phyloP scores from a whole-genome alignment of 2,113 vertebrate genomes.

The Melanerpes aurifrons region DNA sequence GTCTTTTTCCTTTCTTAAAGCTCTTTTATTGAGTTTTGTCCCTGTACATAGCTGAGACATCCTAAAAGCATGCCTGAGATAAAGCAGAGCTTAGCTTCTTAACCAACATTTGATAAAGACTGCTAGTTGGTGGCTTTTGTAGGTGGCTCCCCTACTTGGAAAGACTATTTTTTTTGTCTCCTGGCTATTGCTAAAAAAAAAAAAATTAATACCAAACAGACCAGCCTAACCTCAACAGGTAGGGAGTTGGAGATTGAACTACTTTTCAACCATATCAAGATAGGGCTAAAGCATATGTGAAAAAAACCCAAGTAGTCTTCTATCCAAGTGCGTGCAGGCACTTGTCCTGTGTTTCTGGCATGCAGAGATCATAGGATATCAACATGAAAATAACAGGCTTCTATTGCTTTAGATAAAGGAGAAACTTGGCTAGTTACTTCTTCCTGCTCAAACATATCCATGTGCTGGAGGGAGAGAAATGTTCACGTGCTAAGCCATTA shows the following conservation, averaged over 20 bases:
- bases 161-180: not conserved
- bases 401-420: not conserved
- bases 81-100: not conserved
- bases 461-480: not conserved
- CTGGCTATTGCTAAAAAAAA: not conserved
- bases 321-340: not conserved
- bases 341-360: not conserved
- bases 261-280: not conserved
- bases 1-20: slow-evolving; percentile 29
- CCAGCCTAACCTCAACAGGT: not conserved
- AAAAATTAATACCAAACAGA: not conserved
- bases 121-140: not conserved
- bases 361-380: not conserved
- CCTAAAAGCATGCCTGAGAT: slow-evolving; percentile 10
- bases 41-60: not conserved
- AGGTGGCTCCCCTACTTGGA: not conserved
- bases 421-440: not conserved
- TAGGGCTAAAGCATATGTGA: not conserved
- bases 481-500: not conserved
- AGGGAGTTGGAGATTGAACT: not conserved
- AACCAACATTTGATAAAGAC: not conserved
- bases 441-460: not conserved
- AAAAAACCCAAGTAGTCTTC: not conserved
- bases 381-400: not conserved
- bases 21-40: slow-evolving; percentile 9